Conservation (phyloP, 1,140 invertebrate species). For the Drosophila malerkotliana region DNA sequence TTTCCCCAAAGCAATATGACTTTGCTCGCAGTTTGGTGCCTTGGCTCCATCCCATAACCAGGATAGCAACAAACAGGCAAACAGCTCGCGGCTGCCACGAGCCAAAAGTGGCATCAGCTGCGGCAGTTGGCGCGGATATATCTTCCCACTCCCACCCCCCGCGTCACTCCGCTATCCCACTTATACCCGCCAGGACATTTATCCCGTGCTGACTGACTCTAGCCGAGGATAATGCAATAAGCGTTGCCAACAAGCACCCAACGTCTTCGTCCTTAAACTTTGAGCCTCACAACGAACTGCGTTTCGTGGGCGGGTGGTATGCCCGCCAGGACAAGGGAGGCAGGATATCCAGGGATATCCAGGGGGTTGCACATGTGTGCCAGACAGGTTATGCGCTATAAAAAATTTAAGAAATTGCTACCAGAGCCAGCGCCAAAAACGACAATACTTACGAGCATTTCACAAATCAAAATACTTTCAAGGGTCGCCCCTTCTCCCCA, state of each 20-base stretch:
- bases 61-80: conserved; percentile 62
- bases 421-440: conserved; percentile 66
- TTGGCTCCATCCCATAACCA: conserved; percentile 53
- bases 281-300: conserved; percentile 60
- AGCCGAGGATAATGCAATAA: conserved; percentile 74
- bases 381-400: conserved; percentile 80
- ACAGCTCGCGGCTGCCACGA: conserved; percentile 73
- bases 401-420: conserved; percentile 81
- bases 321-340: neutral
- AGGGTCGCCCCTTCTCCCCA: conserved; percentile 15
- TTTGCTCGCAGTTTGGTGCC: conserved; percentile 29
- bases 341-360: conserved; percentile 1
- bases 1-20: conserved; percentile 10
- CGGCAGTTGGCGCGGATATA: conserved; percentile 77
- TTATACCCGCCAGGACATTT: conserved; percentile 12
- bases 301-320: conserved; percentile 40
- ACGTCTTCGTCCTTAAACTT: conserved; percentile 58
- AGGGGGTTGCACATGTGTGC: conserved; percentile 61
- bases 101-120: conserved; percentile 80
- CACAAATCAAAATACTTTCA: conserved; percentile 79
- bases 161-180: neutral
- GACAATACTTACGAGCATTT: conserved; percentile 79
- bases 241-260: conserved; percentile 67
- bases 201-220: conserved; percentile 38
- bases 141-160: conserved; percentile 28